phyloP scores from a whole-genome alignment of 2,888 invertebrate genomes.

The Horisme vitalbata region DNA sequence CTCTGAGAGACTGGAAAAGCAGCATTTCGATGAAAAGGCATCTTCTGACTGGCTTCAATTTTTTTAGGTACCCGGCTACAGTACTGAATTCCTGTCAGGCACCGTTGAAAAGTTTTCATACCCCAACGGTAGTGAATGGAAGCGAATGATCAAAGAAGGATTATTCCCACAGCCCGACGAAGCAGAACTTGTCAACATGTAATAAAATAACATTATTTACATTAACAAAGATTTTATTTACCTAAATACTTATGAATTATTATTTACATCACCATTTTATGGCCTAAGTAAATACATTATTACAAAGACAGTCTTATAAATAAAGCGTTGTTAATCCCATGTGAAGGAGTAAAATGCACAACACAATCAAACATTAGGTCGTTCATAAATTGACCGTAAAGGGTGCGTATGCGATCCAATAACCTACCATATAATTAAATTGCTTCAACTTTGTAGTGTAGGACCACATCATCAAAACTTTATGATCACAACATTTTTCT shows the following conservation, averaged over 20 bases:
- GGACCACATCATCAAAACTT: too few relatives aligned
- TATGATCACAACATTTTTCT: too few relatives aligned
- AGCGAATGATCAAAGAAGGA: conserved; percentile 84
- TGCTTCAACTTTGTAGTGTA: too few relatives aligned
- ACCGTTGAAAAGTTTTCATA: conserved; percentile 87
- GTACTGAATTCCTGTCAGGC: conserved; percentile 88
- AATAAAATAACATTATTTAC: conserved; percentile 9
- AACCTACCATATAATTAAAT: too few relatives aligned
- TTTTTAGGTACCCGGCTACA: conserved; percentile 89
- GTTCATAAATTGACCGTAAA: too few relatives aligned
- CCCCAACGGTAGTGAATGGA: conserved; percentile 91
- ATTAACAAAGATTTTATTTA: conserved; percentile 11
- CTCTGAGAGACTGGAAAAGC: too few relatives aligned
- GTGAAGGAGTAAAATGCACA: too few relatives aligned
- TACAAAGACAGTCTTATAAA: conserved; percentile 9
- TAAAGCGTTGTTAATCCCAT: neutral
- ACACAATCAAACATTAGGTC: too few relatives aligned
- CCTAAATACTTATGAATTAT: neutral
- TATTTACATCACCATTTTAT: conserved; percentile 17
- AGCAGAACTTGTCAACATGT: conserved; percentile 63
- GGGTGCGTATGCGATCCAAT: too few relatives aligned
- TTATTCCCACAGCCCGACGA: conserved; percentile 80
- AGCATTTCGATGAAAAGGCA: too few relatives aligned
- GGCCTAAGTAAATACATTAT: conserved; percentile 4
- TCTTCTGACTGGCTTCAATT: neutral